phyloP scores from a whole-genome alignment of 2,113 vertebrate species.

The Alaudala cheleensis region DNA sequence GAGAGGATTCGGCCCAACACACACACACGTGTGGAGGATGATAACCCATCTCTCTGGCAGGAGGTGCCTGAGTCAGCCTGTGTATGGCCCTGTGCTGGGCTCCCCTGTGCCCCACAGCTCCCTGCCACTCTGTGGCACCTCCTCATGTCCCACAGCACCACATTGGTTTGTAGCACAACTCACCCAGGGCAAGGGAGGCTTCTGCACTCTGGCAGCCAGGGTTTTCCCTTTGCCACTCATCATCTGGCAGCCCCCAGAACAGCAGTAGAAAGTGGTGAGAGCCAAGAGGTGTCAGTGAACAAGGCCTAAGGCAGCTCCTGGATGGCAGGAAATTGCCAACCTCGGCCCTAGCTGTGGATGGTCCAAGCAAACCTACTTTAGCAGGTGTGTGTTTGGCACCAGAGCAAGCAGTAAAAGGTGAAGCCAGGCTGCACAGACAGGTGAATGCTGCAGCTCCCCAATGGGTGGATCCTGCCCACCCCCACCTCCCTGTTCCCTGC shows the following conservation, averaged over 20 bases:
- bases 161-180: background rate
- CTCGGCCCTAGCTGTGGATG: fast-evolving
- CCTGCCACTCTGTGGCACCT: background rate
- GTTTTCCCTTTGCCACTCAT: background rate
- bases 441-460: background rate
- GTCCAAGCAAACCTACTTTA: background rate
- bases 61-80: background rate
- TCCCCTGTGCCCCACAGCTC: background rate
- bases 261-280: background rate
- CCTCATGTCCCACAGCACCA: fast-evolving
- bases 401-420: background rate
- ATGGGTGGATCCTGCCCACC: background rate
- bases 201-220: fast-evolving
- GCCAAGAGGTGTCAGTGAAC: background rate
- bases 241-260: background rate
- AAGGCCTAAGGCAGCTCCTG: background rate
- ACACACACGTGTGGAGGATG: background rate
- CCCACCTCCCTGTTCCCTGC: background rate
- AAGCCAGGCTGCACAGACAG: background rate
- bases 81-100: background rate
- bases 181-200: background rate
- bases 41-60: background rate
- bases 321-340: background rate
- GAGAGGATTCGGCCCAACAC: background rate
- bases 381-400: background rate